Conservation (phyloP, 2,113 vertebrate genomes). For the Morone chrysops region DNA sequence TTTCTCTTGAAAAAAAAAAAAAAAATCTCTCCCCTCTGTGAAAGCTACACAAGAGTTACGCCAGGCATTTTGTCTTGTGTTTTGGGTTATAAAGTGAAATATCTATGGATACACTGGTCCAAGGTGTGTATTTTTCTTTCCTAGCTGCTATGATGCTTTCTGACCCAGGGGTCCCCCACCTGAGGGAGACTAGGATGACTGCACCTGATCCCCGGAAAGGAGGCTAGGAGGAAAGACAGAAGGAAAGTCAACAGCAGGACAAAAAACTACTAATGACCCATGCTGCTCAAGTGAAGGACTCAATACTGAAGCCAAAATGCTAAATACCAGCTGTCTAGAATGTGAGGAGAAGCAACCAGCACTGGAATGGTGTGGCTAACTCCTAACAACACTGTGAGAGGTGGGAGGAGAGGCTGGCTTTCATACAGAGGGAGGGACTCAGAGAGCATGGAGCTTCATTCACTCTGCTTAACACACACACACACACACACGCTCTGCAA, state of each 20-base stretch:
- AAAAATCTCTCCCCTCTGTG: neutral
- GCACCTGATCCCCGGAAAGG: slow-evolving; percentile 59
- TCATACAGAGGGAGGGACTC: slow-evolving; percentile 67
- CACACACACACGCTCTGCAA: slow-evolving; percentile 47
- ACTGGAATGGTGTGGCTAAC: slow-evolving; percentile 50
- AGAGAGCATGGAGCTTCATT: slow-evolving; percentile 82
- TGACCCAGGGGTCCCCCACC: slow-evolving; percentile 31
- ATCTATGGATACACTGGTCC: neutral
- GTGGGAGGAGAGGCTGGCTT: slow-evolving; percentile 76
- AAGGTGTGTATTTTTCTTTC: slow-evolving; percentile 29
- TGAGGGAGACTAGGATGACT: slow-evolving; percentile 23
- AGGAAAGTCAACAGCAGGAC: neutral
- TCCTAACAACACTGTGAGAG: slow-evolving; percentile 59
- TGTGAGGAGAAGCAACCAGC: slow-evolving; percentile 10
- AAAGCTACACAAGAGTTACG: neutral
- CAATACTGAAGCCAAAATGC: slow-evolving; percentile 2
- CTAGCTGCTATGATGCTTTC: slow-evolving; percentile 14
- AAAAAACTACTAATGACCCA: neutral
- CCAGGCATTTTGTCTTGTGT: neutral
- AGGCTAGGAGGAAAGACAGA: slow-evolving; percentile 11
- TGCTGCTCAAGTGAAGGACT: neutral
- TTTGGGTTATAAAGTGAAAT: neutral
- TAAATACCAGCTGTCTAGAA: slow-evolving; percentile 32
- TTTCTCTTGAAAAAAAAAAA: neutral
- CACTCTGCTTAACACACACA: slow-evolving; percentile 75